Percentiles rank a stretch among this genome's conserved stretches.
phyloP scores from a whole-genome alignment of 92 coral and sea anemone species.

The Blastomussa wellsi region DNA sequence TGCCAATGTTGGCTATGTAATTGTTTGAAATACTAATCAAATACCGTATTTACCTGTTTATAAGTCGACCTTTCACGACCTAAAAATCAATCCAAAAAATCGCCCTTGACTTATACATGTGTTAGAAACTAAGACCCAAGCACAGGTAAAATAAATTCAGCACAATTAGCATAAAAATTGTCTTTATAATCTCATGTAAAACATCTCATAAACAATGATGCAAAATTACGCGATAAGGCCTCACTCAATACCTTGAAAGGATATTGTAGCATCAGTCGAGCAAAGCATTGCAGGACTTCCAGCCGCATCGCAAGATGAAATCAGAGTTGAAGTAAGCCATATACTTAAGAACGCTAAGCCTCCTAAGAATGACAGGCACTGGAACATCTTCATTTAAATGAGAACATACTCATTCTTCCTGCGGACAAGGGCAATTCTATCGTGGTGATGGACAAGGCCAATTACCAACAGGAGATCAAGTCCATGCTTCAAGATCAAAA shows the following conservation, averaged over 20 bases:
- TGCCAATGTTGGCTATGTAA: no score
- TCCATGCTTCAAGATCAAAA: background rate
- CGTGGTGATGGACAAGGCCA: conserved; percentile 12
- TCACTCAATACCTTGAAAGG: background rate
- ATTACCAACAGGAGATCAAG: background rate
- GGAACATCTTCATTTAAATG: conserved; percentile 1
- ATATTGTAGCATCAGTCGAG: background rate
- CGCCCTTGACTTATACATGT: no score
- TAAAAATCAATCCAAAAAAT: no score
- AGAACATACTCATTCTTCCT: background rate
- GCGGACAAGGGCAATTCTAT: conserved; percentile 28
- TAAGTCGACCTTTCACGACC: no score
- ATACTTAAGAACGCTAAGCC: no score
- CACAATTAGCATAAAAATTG: no score
- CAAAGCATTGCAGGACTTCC: conserved; percentile 2
- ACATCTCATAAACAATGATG: no score
- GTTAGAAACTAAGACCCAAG: no score
- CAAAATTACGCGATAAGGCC: background rate
- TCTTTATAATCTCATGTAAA: no score
- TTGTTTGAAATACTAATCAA: no score
- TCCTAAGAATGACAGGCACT: background rate
- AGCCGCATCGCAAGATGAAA: background rate
- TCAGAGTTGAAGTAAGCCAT: conserved; percentile 5
- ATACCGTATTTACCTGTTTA: no score
- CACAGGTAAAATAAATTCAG: no score